Conservation (phyloP, 2,113 vertebrate genomes). For the Dicerorhinus sumatrensis region DNA sequence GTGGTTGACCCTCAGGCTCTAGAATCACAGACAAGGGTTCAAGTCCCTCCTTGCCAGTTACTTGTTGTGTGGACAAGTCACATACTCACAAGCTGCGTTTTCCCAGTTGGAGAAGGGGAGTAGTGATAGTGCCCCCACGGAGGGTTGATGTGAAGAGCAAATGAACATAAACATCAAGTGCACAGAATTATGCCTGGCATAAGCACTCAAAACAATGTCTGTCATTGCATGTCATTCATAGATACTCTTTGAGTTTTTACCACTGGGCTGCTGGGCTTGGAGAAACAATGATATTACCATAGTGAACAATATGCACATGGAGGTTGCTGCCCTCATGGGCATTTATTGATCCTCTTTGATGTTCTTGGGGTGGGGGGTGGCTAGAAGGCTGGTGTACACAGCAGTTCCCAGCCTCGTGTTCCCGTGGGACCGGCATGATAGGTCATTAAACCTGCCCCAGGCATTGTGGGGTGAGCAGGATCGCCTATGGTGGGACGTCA, state of each 20-base stretch:
- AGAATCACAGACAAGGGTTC: background rate
- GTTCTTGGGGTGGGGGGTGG: background rate
- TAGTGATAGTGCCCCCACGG: fast-evolving
- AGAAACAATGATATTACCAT: background rate
- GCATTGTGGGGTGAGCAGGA: background rate
- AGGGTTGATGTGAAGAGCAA: background rate
- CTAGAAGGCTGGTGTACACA: background rate
- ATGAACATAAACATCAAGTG: background rate
- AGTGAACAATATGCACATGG: fast-evolving
- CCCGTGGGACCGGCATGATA: fast-evolving
- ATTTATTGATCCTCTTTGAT: background rate
- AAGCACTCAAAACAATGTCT: background rate
- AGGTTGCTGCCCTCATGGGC: background rate
- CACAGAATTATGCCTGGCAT: background rate
- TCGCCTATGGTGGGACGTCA: fast-evolving
- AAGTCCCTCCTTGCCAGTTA: background rate
- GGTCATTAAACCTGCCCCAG: background rate
- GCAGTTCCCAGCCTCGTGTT: background rate
- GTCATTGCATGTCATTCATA: background rate
- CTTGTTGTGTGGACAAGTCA: fast-evolving
- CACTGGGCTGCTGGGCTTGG: fast-evolving
- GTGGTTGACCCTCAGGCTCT: background rate
- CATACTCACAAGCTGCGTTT: background rate
- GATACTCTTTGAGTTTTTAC: background rate
- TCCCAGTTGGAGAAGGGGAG: background rate